phyloP scores from a whole-genome alignment of 2,797 vertebrate genomes.

The Tachyglossus aculeatus region DNA sequence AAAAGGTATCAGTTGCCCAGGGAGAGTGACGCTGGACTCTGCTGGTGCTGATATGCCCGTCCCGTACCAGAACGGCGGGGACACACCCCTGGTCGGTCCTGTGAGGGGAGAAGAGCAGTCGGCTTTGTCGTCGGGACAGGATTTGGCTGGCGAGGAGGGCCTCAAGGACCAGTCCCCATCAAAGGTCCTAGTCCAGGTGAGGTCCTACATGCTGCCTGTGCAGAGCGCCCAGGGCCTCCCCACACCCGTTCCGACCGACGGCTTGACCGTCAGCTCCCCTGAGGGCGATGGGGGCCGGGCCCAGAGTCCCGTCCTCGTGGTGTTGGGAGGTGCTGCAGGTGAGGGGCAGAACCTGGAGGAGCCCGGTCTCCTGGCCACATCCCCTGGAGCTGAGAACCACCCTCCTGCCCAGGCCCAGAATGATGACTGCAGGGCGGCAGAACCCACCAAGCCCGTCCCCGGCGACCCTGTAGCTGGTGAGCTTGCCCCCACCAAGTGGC shows the following conservation, averaged over 20 bases:
- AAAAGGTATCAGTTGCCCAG: too few relatives aligned
- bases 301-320: conserved; percentile 14
- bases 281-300: conserved; percentile 55
- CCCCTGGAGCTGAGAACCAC: too few relatives aligned
- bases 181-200: conserved; percentile 55
- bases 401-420: too few relatives aligned
- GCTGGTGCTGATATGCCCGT: neutral
- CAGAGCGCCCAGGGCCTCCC: conserved; percentile 29
- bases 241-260: conserved; percentile 30
- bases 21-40: too few relatives aligned
- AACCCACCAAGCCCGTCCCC: conserved; percentile 42
- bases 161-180: conserved; percentile 3
- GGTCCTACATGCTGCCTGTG: conserved; percentile 36
- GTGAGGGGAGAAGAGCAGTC: neutral
- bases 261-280: conserved; percentile 45
- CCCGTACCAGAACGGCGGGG: neutral
- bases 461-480: conserved; percentile 37
- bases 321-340: conserved; percentile 5
- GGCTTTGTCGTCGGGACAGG: neutral
- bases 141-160: neutral
- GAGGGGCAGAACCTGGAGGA: conserved; percentile 11
- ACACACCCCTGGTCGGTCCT: neutral
- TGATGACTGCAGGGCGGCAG: conserved; percentile 4
- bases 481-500: neutral
- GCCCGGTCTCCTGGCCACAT: too few relatives aligned